A percentile compares a stretch with the other conserved stretches of the same genome.
phyloP scores from a whole-genome alignment of 2,888 invertebrate genomes.

The Drosophila mettleri region DNA sequence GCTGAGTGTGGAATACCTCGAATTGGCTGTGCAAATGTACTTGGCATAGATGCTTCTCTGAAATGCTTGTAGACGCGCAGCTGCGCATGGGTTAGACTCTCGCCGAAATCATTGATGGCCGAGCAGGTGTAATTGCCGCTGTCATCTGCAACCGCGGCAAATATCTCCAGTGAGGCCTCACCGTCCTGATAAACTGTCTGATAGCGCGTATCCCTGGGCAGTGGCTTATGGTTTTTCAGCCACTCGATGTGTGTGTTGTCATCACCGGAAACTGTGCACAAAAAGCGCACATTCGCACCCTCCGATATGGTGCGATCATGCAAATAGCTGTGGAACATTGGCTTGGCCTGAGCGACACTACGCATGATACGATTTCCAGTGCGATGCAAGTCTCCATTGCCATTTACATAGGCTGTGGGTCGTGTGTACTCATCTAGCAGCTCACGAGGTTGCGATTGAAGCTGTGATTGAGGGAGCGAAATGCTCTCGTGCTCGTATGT shows the following conservation, averaged over 20 bases:
- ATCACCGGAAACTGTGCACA: slow-evolving; percentile 90
- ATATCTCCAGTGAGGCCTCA: slow-evolving; percentile 90
- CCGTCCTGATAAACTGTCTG: slow-evolving; percentile 88
- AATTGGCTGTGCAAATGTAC: slow-evolving; percentile 91
- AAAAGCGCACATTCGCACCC: slow-evolving; percentile 90
- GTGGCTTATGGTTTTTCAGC: slow-evolving; percentile 89
- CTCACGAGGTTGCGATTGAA: slow-evolving; percentile 13
- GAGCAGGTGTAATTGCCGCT: slow-evolving; percentile 92
- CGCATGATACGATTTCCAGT: slow-evolving; percentile 59
- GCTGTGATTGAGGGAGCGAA: slow-evolving; percentile 2
- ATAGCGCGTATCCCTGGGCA: slow-evolving; percentile 87
- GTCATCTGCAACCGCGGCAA: slow-evolving; percentile 88
- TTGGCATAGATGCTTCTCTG: slow-evolving; percentile 89
- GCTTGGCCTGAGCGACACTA: slow-evolving; percentile 83
- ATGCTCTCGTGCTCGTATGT: slow-evolving; percentile 35
- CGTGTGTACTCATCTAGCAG: slow-evolving; percentile 4
- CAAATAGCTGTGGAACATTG: slow-evolving; percentile 91
- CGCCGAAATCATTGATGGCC: slow-evolving; percentile 91
- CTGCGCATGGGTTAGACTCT: slow-evolving; percentile 89
- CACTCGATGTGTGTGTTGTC: slow-evolving; percentile 89
- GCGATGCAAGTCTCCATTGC: slow-evolving; percentile 47
- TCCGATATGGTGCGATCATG: slow-evolving; percentile 91
- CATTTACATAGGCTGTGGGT: slow-evolving; percentile 44
- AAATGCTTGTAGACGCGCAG: slow-evolving; percentile 91
- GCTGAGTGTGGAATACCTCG: slow-evolving; percentile 87